A percentile compares a stretch with the other conserved stretches of the same genome.
These are phyloP conservation scores for Perdita meconis DNA, from an alignment of 2,888 invertebrate species.

Conservation along the genomic window DNA sequence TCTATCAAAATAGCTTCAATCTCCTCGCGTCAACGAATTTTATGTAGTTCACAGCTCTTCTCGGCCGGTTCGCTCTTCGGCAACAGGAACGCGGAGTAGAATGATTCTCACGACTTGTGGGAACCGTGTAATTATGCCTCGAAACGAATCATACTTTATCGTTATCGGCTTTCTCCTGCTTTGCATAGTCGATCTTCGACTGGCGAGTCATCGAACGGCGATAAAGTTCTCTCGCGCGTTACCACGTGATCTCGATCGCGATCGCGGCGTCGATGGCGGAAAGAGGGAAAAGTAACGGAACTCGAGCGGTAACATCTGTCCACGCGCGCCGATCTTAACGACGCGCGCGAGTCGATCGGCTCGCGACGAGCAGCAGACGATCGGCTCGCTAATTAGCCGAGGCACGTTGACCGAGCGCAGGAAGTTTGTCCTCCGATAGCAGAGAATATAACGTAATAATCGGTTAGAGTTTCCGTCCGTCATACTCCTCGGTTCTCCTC, in stretches of 20 bases:
- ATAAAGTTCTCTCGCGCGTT: too few species aligned
- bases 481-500: constrained; percentile 32
- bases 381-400: constrained; percentile 23
- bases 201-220: too few species aligned
- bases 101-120: constrained; percentile 58
- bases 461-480: constrained; percentile 61
- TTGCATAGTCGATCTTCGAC: too few species aligned
- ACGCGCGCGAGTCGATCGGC: constrained; percentile 4
- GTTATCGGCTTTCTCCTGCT: too few species aligned
- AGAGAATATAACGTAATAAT: constrained; percentile 55
- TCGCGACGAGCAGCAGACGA: constrained; percentile 8
- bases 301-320: constrained; percentile 45
- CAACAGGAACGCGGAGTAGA: constrained; percentile 28
- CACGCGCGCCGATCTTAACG: constrained; percentile 31
- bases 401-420: constrained; percentile 11
- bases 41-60: not conserved
- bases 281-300: constrained; percentile 48
- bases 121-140: constrained; percentile 32
- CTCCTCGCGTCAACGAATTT: not conserved
- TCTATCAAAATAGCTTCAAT: too few species aligned
- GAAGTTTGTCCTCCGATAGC: constrained; percentile 36
- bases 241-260: constrained; percentile 23
- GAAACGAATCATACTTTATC: too few species aligned
- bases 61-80: constrained; percentile 5
- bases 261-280: too few species aligned